These are phyloP conservation scores for Eulithis prunata DNA, from an alignment of 2,888 invertebrate genomes.

Conservation along the genomic window DNA sequence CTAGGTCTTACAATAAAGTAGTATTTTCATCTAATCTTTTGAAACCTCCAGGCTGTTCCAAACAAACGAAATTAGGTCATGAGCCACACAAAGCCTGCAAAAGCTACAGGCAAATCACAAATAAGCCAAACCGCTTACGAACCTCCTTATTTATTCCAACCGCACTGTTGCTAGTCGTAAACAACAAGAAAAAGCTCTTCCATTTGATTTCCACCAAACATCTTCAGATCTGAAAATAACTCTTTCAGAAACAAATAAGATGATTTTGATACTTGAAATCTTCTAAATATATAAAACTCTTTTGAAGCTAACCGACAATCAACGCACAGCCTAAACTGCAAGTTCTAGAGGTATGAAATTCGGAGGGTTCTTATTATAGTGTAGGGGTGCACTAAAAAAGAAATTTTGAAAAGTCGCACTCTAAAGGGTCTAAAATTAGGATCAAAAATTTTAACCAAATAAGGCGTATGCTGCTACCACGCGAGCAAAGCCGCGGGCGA, in stretches of 20 bases:
- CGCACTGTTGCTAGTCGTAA: neutral
- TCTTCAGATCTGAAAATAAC: neutral
- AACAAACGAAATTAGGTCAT: constrained; percentile 2
- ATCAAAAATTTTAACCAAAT: too few species aligned
- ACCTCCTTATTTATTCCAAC: constrained; percentile 2
- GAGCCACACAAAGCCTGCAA: constrained; percentile 26
- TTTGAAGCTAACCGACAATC: too few species aligned
- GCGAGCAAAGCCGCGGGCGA: too few species aligned
- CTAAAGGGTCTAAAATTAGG: too few species aligned
- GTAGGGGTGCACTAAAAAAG: too few species aligned
- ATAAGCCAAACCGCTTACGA: constrained; percentile 47
- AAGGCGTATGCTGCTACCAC: too few species aligned
- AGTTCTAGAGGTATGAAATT: too few species aligned
- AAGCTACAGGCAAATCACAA: constrained; percentile 39
- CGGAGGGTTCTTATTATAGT: too few species aligned
- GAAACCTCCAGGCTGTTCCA: neutral
- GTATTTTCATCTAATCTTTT: too few species aligned
- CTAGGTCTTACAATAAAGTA: neutral
- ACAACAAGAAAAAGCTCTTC: constrained; percentile 1
- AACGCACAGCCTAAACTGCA: too few species aligned
- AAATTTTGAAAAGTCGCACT: too few species aligned
- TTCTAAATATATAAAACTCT: too few species aligned
- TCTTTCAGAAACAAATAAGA: neutral
- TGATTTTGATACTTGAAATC: neutral
- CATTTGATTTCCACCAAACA: neutral